Evolutionary conservation across 2,113 vertebrate species (phyloP).

Genomic region (Protobothrops flavoviridis): DNA sequence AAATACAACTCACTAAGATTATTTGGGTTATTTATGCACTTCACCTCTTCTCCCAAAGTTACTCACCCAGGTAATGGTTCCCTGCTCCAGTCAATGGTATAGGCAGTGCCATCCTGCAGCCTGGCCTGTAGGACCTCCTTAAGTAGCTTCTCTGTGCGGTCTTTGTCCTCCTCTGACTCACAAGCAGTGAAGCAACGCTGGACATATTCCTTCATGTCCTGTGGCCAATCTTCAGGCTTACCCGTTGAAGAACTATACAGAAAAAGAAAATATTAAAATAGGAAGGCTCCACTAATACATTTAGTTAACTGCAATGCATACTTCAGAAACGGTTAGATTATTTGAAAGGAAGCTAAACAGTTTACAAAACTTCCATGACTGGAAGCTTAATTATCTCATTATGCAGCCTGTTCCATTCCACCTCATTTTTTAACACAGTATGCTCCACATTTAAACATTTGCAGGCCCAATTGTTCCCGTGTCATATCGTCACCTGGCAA

Average conservation of each 20-base stretch:
- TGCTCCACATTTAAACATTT: not conserved
- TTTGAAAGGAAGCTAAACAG: not conserved
- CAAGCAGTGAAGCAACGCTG: conserved; percentile 92
- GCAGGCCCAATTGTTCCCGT: not conserved
- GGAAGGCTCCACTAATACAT: not conserved
- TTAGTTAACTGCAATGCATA: not conserved
- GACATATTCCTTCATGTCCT: conserved; percentile 93
- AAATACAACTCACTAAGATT: not conserved
- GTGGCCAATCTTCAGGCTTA: conserved; percentile 90
- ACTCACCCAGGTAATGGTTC: conserved; percentile 83
- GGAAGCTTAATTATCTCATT: not conserved
- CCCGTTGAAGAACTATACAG: conserved; percentile 23
- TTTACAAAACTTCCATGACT: not conserved
- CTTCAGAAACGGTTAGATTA: not conserved
- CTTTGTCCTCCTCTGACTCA: conserved; percentile 89
- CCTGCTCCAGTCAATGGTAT: conserved; percentile 89
- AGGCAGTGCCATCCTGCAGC: conserved; percentile 89
- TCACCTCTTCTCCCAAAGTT: not conserved
- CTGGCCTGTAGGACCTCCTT: conserved; percentile 89
- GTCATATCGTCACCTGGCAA: not conserved
- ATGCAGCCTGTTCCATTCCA: not conserved
- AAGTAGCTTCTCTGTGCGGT: conserved; percentile 87
- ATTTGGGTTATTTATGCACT: not conserved
- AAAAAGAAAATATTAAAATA: not conserved
- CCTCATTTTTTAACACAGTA: not conserved